Conservation (phyloP, 2,797 vertebrate species). For the Lacerta bilineata region DNA sequence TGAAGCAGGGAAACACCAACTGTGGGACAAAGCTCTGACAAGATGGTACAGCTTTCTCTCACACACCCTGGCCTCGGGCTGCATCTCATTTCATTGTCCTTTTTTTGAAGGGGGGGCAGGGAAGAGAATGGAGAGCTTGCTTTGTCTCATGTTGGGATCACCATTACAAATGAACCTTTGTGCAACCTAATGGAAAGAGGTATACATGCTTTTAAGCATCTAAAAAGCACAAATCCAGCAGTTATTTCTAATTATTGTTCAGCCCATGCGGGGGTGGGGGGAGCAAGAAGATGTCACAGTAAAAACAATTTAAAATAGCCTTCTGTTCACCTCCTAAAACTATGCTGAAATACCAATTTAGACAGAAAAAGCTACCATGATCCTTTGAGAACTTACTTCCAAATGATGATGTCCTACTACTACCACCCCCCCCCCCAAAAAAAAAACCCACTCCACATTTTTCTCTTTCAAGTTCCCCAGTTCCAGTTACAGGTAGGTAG, state of each 20-base stretch:
- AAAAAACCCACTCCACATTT: not conserved
- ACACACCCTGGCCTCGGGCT: not conserved
- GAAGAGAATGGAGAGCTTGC: not conserved
- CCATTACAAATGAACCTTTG: not conserved
- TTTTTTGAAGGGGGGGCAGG: not conserved
- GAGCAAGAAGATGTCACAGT: not conserved
- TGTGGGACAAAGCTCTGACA: not conserved
- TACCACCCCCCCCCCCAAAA: not conserved
- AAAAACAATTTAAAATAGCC: not conserved
- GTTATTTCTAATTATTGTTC: not conserved
- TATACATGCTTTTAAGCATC: not conserved
- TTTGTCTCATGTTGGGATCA: constrained; percentile 23
- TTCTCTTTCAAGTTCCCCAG: not conserved
- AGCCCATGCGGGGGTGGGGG: not conserved
- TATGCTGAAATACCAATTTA: not conserved
- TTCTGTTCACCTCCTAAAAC: not conserved
- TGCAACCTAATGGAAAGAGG: not conserved
- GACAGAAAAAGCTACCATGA: not conserved
- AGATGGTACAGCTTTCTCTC: not conserved
- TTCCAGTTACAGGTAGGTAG: no score
- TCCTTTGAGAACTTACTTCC: not conserved
- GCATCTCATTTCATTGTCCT: not conserved
- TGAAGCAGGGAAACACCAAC: not conserved
- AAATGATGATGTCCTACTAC: not conserved
- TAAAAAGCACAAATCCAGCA: fast-evolving